Evolutionary conservation across 2,888 invertebrate genomes (phyloP).

Genomic region (Phragmatobia fuliginosa): DNA sequence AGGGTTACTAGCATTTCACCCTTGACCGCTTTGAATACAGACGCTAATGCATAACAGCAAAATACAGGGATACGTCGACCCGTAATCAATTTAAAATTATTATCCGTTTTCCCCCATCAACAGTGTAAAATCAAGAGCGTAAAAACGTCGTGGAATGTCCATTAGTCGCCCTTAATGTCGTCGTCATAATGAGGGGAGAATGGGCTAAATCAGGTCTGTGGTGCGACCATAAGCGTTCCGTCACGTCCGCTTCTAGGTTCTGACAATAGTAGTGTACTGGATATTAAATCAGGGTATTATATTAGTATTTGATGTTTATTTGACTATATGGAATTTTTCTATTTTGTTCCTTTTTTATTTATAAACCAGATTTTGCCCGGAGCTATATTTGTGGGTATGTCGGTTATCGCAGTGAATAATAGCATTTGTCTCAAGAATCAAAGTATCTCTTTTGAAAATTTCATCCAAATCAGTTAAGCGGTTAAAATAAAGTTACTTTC

Average conservation of each 20-base stretch:
- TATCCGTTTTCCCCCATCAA: constrained; percentile 65
- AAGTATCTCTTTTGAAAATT: too few relatives aligned
- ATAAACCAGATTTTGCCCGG: too few relatives aligned
- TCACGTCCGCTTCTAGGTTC: constrained; percentile 64
- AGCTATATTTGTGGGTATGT: too few relatives aligned
- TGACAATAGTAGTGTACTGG: constrained; percentile 42
- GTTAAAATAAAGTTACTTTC: too few relatives aligned
- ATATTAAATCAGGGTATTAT: constrained; percentile 15
- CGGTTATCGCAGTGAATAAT: too few relatives aligned
- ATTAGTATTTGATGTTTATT: constrained; percentile 24
- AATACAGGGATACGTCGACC: constrained; percentile 39
- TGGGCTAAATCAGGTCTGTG: constrained; percentile 67
- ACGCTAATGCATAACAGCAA: constrained; percentile 22
- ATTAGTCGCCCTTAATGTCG: constrained; percentile 76
- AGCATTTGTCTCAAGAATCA: too few relatives aligned
- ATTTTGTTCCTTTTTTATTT: neutral
- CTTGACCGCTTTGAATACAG: constrained; percentile 6
- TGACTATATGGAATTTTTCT: neutral
- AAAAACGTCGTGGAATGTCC: constrained; percentile 72
- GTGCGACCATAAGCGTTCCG: constrained; percentile 63
- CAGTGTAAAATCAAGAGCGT: constrained; percentile 68
- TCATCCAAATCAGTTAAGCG: too few relatives aligned
- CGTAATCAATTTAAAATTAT: constrained; percentile 68
- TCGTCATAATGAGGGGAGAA: constrained; percentile 73
- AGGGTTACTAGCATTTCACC: constrained; percentile 1